Evolutionary conservation across 1,140 invertebrate species (phyloP), one percentile per base, ranked within the genome.

Genomic region (Drosophila azteca): DNA sequence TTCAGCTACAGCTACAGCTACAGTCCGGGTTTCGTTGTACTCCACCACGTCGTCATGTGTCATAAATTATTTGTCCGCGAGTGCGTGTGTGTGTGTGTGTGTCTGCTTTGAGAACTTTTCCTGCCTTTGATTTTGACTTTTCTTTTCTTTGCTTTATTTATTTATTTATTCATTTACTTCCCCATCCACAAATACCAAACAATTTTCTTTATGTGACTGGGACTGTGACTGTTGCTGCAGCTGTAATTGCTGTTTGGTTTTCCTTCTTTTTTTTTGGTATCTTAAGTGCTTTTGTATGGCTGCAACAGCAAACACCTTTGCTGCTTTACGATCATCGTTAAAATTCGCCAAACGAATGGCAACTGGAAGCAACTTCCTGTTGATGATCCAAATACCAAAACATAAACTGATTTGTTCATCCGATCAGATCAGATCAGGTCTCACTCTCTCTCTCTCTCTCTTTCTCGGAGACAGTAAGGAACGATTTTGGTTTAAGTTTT

Each of bases 21-120:
- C 71, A 43, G 52, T 60, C 50, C 50, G 55, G 35, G 35, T 39
- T 45, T 26, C 52, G 39, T 43, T 50, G 45, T 54, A 59, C 75
- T 65, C 53, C 43, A 71, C 66, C 49, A 68, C 77, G 70, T 29
- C 68, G 48, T 79, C 82, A 87, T 90, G 79, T 90, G 87, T 90
- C 81, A 87, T 90, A 90, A 90, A 90, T 79, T 73, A 66, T 79
- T 88, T 77, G 72, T 89, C 66, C 55, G 61, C 29, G 11, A 31
- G 20, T 24, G 49, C 7, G 49, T 17, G 15, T 41, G 41, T 39
- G 31, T 8, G 11, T 35, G 8, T 9, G 9, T 9, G 3, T 35
- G 52, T 43, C 45, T 49, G 52, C 24, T 49, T 72, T 90, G 78
- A 90, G 85, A 90, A 90, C 81, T 67, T 80, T 79, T 69, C 55